Evolutionary conservation across 2,113 vertebrate genomes (phyloP).

Genomic region (Peucedramus taeniatus): DNA sequence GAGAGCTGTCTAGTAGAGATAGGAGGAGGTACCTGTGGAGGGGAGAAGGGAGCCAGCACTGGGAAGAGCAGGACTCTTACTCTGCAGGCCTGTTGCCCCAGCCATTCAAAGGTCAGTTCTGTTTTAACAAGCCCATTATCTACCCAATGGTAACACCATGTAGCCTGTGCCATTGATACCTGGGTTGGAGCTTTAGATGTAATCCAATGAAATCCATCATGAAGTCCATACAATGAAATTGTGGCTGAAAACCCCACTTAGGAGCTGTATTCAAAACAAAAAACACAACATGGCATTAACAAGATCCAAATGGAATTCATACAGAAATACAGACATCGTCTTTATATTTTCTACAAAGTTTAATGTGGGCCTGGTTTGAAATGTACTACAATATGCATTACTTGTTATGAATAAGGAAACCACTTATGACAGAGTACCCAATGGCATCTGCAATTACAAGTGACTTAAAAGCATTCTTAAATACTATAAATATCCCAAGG

Average conservation of each 20-base stretch:
- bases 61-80: not conserved
- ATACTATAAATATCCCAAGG: conserved; percentile 12
- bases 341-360: not conserved
- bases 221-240: not conserved
- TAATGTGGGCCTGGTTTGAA: not conserved
- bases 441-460: conserved; percentile 24
- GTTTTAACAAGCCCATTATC: not conserved
- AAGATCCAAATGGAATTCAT: conserved; percentile 8
- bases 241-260: not conserved
- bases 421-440: conserved; percentile 1
- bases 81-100: not conserved
- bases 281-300: not conserved
- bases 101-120: not conserved
- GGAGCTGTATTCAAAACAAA: not conserved
- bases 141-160: not conserved
- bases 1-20: not conserved
- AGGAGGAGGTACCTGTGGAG: not conserved
- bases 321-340: not conserved
- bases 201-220: not conserved
- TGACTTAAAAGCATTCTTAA: conserved; percentile 46
- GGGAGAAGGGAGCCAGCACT: not conserved
- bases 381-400: not conserved
- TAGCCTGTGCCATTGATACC: not conserved
- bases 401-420: conserved; percentile 18
- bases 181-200: not conserved